Conservation (phyloP, 2,888 invertebrate species). For the Gonocerus acuteangulatus region DNA sequence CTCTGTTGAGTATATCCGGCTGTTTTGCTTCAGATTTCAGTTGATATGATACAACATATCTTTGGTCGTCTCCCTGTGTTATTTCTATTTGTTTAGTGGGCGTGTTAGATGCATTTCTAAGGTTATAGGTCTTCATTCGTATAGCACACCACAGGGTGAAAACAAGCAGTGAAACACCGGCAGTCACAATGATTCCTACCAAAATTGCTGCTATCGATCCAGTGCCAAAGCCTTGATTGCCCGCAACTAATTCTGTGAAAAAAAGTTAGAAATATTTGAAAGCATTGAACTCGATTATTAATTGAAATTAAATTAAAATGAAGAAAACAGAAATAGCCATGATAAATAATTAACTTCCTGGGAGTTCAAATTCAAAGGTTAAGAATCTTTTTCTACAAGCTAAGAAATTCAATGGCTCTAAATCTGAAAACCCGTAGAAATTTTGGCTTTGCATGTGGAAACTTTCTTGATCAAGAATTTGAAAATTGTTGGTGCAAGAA, state of each 20-base stretch:
- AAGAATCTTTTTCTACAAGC: too few species aligned
- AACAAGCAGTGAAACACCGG: conserved; percentile 55
- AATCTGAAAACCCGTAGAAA: too few species aligned
- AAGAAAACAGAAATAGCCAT: background rate
- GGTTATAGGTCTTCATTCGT: conserved; percentile 49
- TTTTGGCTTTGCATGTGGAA: too few species aligned
- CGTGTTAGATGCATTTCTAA: conserved; percentile 42
- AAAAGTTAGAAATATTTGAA: conserved; percentile 36
- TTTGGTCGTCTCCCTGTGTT: conserved; percentile 66
- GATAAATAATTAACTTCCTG: background rate
- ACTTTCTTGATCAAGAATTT: too few species aligned
- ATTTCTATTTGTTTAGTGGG: conserved; percentile 55
- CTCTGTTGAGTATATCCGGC: conserved; percentile 67
- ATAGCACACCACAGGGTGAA: conserved; percentile 58
- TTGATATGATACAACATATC: conserved; percentile 79
- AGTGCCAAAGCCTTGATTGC: conserved; percentile 27
- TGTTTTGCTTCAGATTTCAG: conserved; percentile 60
- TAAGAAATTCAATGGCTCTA: too few species aligned
- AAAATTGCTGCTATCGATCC: conserved; percentile 43
- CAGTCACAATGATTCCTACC: conserved; percentile 48
- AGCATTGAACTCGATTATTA: conserved; percentile 41
- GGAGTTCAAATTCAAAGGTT: too few species aligned
- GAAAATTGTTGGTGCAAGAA: too few species aligned
- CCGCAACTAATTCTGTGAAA: conserved; percentile 36
- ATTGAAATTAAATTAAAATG: background rate